Evolutionary conservation across 1,140 invertebrate species (phyloP), one percentile per base, ranked within the genome.

Genomic region (Oedothorax gibbosus): DNA sequence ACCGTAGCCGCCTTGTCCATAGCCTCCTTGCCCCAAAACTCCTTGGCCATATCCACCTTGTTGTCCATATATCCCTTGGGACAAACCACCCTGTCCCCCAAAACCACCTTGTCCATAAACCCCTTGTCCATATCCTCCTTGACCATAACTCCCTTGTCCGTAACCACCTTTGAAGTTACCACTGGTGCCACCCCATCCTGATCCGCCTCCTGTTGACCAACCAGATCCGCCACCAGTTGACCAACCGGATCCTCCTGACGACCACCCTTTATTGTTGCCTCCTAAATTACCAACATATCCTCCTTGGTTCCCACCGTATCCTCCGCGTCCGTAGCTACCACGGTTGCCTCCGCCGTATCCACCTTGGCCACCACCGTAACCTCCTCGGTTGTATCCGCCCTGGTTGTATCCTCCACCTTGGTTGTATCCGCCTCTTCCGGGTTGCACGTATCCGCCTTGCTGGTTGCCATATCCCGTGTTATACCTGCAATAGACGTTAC

Each of bases 181-280:
- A 21, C 49, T n/a, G 12, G 60, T 79, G 11, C 77, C 77, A 66
- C 77, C n/a, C 77, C 77, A 79, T 14, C 77, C 64, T 8, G 77
- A 56, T 4, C 49, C 57, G 2, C 77, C 75, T 4, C 71, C 75
- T 15, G 77, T 54, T 15, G 62, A 14, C 77, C 77, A 79, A 8
- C 77, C 77, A 35, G 35, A 35, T 35, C 35, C 35, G 35, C 35
- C 35, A 1, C 35, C 35, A 2, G 35, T 35, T 1, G 35, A 35
- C 35, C 35, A 35, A 35, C 35, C 35, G 1, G 35, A 35, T 5
- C 35, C 35, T 35, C 71, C 75, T 9, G 77, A 54, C 9, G 62
- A 14, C 77, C 77, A 79, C 7, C 77, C 77, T 56, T 79, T 79
- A n/a, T 79, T 79, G 20, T 54, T 79, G 9, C 12, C 51, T 11